Evolutionary conservation across 2,888 invertebrate genomes (phyloP).

Genomic region (Hirtodrosophila duncani): DNA sequence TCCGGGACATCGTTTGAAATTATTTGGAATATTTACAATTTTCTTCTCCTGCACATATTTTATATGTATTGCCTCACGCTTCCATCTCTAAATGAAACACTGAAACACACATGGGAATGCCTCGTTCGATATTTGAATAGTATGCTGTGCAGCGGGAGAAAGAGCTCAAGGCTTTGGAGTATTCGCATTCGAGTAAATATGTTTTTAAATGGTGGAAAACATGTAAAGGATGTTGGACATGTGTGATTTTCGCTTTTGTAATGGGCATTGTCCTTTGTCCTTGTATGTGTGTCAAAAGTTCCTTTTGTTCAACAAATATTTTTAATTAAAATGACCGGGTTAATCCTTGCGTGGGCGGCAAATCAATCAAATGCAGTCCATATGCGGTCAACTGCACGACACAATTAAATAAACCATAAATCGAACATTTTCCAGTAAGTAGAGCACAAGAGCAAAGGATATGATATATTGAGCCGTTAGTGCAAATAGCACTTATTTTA

Average conservation of each 20-base stretch:
- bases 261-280: conserved; percentile 46
- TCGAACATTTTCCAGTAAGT: conserved; percentile 4
- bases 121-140: conserved; percentile 71
- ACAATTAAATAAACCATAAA: conserved; percentile 34
- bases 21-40: too few relatives aligned
- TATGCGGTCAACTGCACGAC: conserved; percentile 26
- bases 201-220: conserved; percentile 47
- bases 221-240: conserved; percentile 34
- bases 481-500: too few relatives aligned
- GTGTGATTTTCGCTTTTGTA: conserved; percentile 63
- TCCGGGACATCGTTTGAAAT: too few relatives aligned
- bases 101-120: conserved; percentile 62
- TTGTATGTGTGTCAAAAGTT: conserved; percentile 42
- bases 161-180: background rate
- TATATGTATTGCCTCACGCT: too few relatives aligned
- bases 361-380: conserved; percentile 46
- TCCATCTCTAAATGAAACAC: too few relatives aligned
- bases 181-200: conserved; percentile 28
- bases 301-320: conserved; percentile 30
- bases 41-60: too few relatives aligned
- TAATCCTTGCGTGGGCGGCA: conserved; percentile 24
- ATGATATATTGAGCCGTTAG: too few relatives aligned
- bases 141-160: conserved; percentile 12
- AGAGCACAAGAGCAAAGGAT: background rate
- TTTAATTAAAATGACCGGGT: conserved; percentile 40